phyloP scores from a whole-genome alignment of 2,888 invertebrate genomes.

The Spilosoma lubricipeda region DNA sequence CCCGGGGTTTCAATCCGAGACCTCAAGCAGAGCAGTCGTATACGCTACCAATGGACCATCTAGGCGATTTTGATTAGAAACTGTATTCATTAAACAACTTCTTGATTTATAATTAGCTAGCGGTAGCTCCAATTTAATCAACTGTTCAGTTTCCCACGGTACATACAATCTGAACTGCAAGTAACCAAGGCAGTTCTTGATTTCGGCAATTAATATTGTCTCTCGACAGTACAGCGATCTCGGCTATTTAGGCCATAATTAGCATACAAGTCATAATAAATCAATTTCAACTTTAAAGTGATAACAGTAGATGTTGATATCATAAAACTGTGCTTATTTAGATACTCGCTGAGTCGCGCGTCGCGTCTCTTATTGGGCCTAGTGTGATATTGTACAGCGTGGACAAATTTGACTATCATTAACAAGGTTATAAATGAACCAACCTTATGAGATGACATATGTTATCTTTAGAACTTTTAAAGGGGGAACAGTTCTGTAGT shows the following conservation, averaged over 20 bases:
- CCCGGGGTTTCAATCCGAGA: too few species aligned
- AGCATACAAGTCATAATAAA: conserved; percentile 34
- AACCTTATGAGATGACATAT: too few species aligned
- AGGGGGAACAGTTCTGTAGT: too few species aligned
- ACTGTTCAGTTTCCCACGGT: conserved; percentile 40
- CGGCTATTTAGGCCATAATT: conserved; percentile 47
- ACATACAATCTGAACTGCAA: conserved; percentile 30
- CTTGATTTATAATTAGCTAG: not conserved
- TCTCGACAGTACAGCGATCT: conserved; percentile 32
- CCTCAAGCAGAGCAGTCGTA: too few species aligned
- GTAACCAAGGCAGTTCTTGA: conserved; percentile 36
- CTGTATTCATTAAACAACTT: not conserved
- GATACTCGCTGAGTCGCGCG: not conserved
- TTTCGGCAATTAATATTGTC: conserved; percentile 46
- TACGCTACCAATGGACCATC: too few species aligned
- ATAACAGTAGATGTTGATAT: conserved; percentile 34
- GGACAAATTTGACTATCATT: too few species aligned
- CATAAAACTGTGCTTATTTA: conserved; percentile 14
- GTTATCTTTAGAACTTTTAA: too few species aligned
- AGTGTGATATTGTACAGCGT: too few species aligned
- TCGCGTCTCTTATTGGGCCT: too few species aligned
- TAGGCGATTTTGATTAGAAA: not conserved
- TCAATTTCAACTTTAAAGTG: conserved; percentile 35
- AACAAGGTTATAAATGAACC: too few species aligned
- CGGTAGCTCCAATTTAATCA: not conserved